phyloP scores from a whole-genome alignment of 1,140 invertebrate species.

The Lineus longissimus region DNA sequence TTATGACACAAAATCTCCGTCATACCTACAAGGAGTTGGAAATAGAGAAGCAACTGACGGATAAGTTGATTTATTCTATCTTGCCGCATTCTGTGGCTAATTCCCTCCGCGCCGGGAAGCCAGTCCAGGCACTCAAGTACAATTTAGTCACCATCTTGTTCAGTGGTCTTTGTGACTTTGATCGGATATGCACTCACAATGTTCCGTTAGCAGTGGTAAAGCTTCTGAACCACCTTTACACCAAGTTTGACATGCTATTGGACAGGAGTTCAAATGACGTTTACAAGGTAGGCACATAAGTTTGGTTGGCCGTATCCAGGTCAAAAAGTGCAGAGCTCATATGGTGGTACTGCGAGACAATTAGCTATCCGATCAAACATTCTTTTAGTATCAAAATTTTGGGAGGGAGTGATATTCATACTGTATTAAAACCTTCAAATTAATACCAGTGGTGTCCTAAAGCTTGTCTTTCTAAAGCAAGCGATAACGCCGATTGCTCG shows the following conservation, averaged over 20 bases:
- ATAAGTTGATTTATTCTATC: conserved; percentile 88
- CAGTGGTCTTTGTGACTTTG: conserved; percentile 15
- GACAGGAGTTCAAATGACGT: too few relatives aligned
- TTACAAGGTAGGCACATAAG: not conserved
- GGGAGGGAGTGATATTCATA: too few relatives aligned
- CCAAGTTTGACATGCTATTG: conserved; percentile 13
- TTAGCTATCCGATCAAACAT: too few relatives aligned
- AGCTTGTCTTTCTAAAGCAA: too few relatives aligned
- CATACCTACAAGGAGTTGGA: conserved; percentile 89
- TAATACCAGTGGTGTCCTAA: too few relatives aligned
- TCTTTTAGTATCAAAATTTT: too few relatives aligned
- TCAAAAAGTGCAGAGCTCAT: too few relatives aligned
- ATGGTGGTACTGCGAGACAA: too few relatives aligned
- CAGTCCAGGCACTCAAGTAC: conserved; percentile 38
- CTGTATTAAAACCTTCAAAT: too few relatives aligned
- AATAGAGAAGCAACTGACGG: conserved; percentile 90
- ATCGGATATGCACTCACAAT: conserved; percentile 13
- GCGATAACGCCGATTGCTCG: too few relatives aligned
- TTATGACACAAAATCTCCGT: conserved; percentile 90
- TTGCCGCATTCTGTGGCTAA: conserved; percentile 84
- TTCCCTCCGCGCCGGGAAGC: conserved; percentile 79
- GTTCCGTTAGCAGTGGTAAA: conserved; percentile 16
- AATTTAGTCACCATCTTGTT: conserved; percentile 17
- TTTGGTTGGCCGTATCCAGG: too few relatives aligned
- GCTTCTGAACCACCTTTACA: conserved; percentile 17